Base-by-base conservation (phyloP, 2,113 vertebrate species). In the Plectropomus leopardus region DNA sequence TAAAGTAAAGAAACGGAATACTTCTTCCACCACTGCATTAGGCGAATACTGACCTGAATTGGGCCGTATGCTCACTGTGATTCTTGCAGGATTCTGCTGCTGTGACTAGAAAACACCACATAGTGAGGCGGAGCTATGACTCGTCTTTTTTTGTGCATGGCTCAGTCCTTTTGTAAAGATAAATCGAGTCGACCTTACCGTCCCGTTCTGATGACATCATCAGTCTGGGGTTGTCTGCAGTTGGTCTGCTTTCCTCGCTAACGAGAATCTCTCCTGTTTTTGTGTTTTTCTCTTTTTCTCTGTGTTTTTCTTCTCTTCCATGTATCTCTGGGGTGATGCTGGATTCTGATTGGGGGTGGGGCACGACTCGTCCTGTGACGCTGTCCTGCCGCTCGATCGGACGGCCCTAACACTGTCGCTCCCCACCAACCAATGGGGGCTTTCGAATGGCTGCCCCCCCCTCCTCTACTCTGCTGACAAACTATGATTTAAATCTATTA, bases 201-300 rank as follows among this genome's bases (percentile, higher is more conserved):
- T 92, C 86, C 76, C 82, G 26, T 87, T 87, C 86, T 92, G 91
- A 92, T 93, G 89, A 92, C 90, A 84, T 93, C 90, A 93, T 93
- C 93, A 91, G 92, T 84, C 80, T 84, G 91, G 91, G 78, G 77
- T 84, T 84, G 78, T 86, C 85, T 70, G 54, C 65, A 6, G 7
- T 50, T 70, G 57, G 24, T 79, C 42, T 78, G 58, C 55, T 77
- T 66, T 54, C 78, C 70, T 75, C 77, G 81, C 95, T 96, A 96
- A 96, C 54, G 42, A 86, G 76, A 88, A 75, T 92, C 92, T 95
- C 92, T 95, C 96, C 94, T 90, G 88, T 94, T 86, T 96, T 91
- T 94, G 93, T 94, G 90, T 91, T 96, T 90, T 96, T 96, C 96
- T 95, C 96, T 96, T 96, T 88, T 96, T 95, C 95, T 95, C 95